Percentiles rank a stretch among this genome's conserved stretches.
These are phyloP conservation scores for Poecilia latipinna DNA, from an alignment of 2,113 vertebrate species.

Conservation along the genomic window DNA sequence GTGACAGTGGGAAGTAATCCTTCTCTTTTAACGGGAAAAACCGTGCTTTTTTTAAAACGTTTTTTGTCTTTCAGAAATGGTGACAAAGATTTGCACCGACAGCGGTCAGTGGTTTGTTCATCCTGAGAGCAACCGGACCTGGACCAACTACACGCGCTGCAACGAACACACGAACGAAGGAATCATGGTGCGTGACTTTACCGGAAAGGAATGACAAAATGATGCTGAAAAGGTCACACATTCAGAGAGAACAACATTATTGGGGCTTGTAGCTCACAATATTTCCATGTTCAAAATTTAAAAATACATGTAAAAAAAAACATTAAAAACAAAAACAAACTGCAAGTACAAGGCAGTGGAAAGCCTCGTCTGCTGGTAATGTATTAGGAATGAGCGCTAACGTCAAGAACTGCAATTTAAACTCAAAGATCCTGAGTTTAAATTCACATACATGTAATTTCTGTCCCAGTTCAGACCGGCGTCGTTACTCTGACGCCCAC, in stretches of 20 bases:
- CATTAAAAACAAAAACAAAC: too few species aligned
- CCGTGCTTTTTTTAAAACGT: background rate
- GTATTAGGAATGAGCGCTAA: too few species aligned
- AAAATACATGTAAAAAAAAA: too few species aligned
- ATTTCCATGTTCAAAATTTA: too few species aligned
- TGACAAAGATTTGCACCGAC: conserved; percentile 90
- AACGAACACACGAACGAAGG: conserved; percentile 84
- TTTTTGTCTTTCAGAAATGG: conserved; percentile 85
- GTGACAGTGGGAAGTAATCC: background rate
- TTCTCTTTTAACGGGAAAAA: background rate
- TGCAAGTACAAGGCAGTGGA: too few species aligned
- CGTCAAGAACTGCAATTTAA: too few species aligned
- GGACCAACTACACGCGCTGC: conserved; percentile 95
- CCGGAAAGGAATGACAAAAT: background rate
- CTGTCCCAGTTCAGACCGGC: too few species aligned
- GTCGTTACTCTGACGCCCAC: too few species aligned
- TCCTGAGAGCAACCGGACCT: conserved; percentile 92
- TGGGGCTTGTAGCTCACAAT: background rate
- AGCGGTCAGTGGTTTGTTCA: conserved; percentile 93
- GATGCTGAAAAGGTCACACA: background rate
- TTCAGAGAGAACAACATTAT: background rate
- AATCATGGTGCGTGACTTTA: conserved; percentile 82
- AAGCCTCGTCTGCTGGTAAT: too few species aligned
- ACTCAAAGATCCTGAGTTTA: too few species aligned
- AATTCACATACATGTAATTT: too few species aligned